Percentiles rank a stretch among this genome's conserved stretches.
Conservation (phyloP, 1,140 invertebrate species). For the Drosophila pruinosa region DNA sequence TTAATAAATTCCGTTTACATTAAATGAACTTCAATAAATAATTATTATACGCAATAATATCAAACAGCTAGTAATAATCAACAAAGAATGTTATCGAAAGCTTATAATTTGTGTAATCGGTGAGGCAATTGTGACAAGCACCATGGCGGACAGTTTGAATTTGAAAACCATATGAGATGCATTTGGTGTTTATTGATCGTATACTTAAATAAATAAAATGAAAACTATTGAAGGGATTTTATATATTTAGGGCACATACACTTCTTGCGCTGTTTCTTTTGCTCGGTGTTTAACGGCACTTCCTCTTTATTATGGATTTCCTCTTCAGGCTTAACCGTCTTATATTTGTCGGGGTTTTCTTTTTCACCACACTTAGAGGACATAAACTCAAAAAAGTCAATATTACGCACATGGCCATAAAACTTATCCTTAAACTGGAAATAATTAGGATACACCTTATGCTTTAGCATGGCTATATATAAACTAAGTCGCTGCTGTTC, state of each 20-base stretch:
- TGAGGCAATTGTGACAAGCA: no score
- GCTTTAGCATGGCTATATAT: slow-evolving; percentile 67
- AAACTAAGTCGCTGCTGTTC: slow-evolving; percentile 70
- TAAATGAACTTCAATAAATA: no score
- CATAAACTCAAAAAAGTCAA: slow-evolving; percentile 71
- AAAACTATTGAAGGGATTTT: slow-evolving; percentile 28
- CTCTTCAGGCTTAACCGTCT: neutral
- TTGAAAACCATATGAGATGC: no score
- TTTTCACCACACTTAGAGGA: slow-evolving; percentile 57
- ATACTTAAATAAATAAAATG: neutral
- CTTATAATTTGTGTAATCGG: no score
- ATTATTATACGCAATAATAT: no score
- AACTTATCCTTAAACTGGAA: slow-evolving; percentile 60
- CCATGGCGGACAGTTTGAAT: no score
- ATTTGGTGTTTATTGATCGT: neutral
- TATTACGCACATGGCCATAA: slow-evolving; percentile 57
- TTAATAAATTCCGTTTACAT: no score
- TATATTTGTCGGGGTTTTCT: slow-evolving; percentile 14
- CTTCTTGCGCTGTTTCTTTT: slow-evolving; percentile 37
- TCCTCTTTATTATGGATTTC: neutral
- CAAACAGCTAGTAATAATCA: no score
- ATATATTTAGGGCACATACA: slow-evolving; percentile 60
- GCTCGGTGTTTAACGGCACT: neutral
- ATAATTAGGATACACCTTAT: slow-evolving; percentile 73
- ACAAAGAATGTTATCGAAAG: no score